These are phyloP conservation scores for Seira ritae DNA, from an alignment of 2,888 invertebrate genomes.

Conservation along the genomic window DNA sequence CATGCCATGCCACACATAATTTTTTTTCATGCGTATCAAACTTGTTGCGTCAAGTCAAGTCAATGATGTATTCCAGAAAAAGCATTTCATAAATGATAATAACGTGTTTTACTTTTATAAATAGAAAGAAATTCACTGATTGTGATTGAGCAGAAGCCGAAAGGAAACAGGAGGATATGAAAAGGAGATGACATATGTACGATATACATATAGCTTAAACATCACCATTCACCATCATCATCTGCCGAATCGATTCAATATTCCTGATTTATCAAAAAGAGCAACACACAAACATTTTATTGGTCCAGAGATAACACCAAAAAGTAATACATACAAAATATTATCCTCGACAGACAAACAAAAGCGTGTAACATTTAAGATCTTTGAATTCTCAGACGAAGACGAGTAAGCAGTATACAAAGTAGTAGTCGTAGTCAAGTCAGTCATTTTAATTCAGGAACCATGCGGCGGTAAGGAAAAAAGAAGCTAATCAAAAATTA, in stretches of 20 bases:
- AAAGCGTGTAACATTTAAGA: too few relatives aligned
- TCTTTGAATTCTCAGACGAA: too few relatives aligned
- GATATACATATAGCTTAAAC: too few relatives aligned
- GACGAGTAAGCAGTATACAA: too few relatives aligned
- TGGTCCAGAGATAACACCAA: too few relatives aligned
- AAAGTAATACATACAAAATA: too few relatives aligned
- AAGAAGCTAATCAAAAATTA: too few relatives aligned
- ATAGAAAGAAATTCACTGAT: background rate
- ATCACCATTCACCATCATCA: background rate
- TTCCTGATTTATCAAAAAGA: background rate
- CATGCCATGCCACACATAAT: background rate
- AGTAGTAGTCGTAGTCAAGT: too few relatives aligned
- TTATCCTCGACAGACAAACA: too few relatives aligned
- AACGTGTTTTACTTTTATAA: conserved; percentile 1
- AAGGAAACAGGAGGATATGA: background rate
- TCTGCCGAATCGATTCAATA: background rate
- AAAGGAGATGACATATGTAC: background rate
- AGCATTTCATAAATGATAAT: background rate
- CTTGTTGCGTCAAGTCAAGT: background rate
- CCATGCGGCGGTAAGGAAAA: too few relatives aligned
- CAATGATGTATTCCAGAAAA: background rate
- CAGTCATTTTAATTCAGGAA: too few relatives aligned
- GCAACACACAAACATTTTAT: too few relatives aligned
- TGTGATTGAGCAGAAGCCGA: background rate
- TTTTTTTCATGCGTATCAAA: background rate